Evolutionary conservation across 2,888 invertebrate species (phyloP), one percentile per base, ranked within the genome.

Genomic region (Aporophyla lueneburgensis): DNA sequence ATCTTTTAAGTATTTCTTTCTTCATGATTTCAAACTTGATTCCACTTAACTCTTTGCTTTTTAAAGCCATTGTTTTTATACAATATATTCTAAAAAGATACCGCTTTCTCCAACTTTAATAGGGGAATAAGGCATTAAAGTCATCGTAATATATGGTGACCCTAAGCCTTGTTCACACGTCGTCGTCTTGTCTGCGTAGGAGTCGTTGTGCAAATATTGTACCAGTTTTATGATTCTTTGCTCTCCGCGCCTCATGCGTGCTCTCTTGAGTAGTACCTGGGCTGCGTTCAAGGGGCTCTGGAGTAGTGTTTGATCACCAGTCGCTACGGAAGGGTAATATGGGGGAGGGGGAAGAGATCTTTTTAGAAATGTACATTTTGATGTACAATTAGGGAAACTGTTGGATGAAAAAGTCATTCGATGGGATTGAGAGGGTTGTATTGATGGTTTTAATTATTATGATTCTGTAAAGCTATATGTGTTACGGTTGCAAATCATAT

Each of bases 171-270:
- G 74, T 85, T 71, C 73, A 76, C 83, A 76, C 65, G 63, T 71
- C 70, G 66, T 72, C 33, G 27, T n/a, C 56, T 12, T 46, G 14
- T 1, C 56, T 65, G 77, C 81, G 85, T 84, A 68, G 73, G 85
- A 33, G 77, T 71, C 21, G 59, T 33, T 74, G 71, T 59, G 79
- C 86, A 82, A 82, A 85, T 80, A 86, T 85, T 74, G 12, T 73
- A 51, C 74, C 49, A 46, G 69, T 67, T 84, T 85, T 79, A 85
- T 78, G 83, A 67, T 74, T 77, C 40, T 83, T 77, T 71, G 56
- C 70, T 62, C 51, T 70, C 27, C 43, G 80, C 40, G 51, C 46
- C n/a, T 43, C 43, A 77, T 53, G 27, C 46, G 19, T 33, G 53
- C 46, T 49, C 63, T 80, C 62, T 66, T 51, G 51, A 61, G 59